A percentile compares a stretch with the other conserved stretches of the same genome.
Evolutionary conservation across 2,888 invertebrate species (phyloP).

Genomic region (Cataglyphis albicans): DNA sequence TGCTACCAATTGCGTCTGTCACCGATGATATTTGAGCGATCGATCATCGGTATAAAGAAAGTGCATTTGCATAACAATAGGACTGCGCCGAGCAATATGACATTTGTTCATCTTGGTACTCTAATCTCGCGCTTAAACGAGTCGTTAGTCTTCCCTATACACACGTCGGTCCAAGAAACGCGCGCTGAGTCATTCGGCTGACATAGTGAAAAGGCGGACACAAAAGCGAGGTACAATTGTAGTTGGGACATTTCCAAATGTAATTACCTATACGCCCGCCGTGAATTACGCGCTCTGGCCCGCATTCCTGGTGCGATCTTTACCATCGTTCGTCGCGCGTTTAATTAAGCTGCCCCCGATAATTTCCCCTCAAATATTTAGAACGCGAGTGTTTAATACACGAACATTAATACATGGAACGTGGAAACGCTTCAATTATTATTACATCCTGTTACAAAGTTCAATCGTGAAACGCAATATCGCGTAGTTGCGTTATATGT

Average conservation of each 20-base stretch:
- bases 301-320: slow-evolving; percentile 40
- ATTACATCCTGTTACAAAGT: slow-evolving; percentile 42
- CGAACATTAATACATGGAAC: background rate
- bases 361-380: slow-evolving; percentile 53
- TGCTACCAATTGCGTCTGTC: slow-evolving; percentile 1
- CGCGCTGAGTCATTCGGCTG: slow-evolving; percentile 69
- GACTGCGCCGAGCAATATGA: slow-evolving; percentile 53
- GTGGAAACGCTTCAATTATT: slow-evolving; percentile 37
- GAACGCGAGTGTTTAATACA: slow-evolving; percentile 17
- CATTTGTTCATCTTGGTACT: slow-evolving; percentile 65
- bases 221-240: slow-evolving; percentile 52
- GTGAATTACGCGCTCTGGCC: slow-evolving; percentile 60
- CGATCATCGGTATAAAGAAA: slow-evolving; percentile 49
- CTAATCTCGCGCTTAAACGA: slow-evolving; percentile 64
- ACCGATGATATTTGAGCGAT: slow-evolving; percentile 27
- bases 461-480: slow-evolving; percentile 40
- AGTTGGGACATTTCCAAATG: slow-evolving; percentile 67
- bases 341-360: slow-evolving; percentile 33
- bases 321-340: slow-evolving; percentile 28
- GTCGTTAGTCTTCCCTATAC: slow-evolving; percentile 70
- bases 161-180: slow-evolving; percentile 44
- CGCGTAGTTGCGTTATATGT: slow-evolving; percentile 28
- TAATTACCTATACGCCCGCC: slow-evolving; percentile 53
- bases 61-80: slow-evolving; percentile 69
- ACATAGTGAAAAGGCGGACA: slow-evolving; percentile 52